Evolutionary conservation across 2,113 vertebrate genomes (phyloP).

Genomic region (Guaruba guarouba): DNA sequence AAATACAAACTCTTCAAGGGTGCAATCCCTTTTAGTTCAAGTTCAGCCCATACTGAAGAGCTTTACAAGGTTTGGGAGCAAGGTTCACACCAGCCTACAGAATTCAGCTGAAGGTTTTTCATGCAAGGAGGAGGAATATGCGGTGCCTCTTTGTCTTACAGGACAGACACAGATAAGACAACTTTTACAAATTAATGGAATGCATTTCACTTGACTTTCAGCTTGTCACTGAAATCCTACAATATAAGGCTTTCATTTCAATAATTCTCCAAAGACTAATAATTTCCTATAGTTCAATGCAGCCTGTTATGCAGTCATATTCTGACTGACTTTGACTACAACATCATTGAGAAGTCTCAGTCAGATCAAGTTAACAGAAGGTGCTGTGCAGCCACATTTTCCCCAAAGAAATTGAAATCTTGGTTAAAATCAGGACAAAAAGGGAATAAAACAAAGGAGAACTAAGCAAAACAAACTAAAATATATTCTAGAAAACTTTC

Average conservation of each 20-base stretch:
- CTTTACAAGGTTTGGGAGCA: not conserved
- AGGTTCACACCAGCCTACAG: not conserved
- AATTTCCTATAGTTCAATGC: not conserved
- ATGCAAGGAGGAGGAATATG: not conserved
- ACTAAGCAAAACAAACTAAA: not conserved
- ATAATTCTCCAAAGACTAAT: not conserved
- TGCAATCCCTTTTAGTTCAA: not conserved
- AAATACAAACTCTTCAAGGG: not conserved
- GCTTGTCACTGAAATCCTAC: not conserved
- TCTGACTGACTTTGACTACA: not conserved
- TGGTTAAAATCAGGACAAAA: not conserved
- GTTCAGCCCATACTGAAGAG: not conserved
- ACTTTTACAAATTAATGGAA: slow-evolving; percentile 5
- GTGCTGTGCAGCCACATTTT: not conserved
- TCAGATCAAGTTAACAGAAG: not conserved
- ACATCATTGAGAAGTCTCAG: not conserved
- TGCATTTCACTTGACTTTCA: not conserved
- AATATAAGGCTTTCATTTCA: not conserved
- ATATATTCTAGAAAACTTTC: not conserved
- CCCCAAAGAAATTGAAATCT: not conserved
- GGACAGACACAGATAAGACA: not conserved
- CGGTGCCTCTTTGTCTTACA: not conserved
- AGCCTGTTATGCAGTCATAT: not conserved
- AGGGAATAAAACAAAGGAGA: not conserved
- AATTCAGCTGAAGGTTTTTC: not conserved